Base-by-base conservation (phyloP, 2,797 vertebrate species). In the Anniella stebbinsi region DNA sequence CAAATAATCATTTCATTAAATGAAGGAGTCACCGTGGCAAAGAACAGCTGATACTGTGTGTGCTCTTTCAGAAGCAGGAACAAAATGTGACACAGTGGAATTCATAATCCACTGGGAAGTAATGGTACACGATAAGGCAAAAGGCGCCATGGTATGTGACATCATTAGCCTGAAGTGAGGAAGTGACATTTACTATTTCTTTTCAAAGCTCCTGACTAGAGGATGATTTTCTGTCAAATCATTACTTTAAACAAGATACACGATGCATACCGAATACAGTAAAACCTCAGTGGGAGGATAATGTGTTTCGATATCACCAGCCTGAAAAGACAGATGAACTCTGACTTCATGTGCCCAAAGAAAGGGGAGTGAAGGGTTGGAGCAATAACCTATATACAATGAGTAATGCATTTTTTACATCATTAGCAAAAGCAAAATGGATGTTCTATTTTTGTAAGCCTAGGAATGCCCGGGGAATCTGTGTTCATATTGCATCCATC, bases 381-480 rank as follows among this genome's bases (percentile, higher is more conserved):
- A 94, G 12, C 80, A 95, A 90, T 88, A 93, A 90, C 70, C 85
- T 91, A 25, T 80, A 57, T 84, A 91, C 21, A 83, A 84, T n/a
- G 57, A 80, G 25, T 38, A 88, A 84, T 78, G 48, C 23, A 54
- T 91, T 93, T 95, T 91, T 87, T 87, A 57, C 23, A 87, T 92
- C 80, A 89, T 94, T 96, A 94, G 1, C 63, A 87, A 93, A 93
- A 89, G 13, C 13, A 92, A 89, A 95, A 91, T 48, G 4, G 88
- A 88, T 80, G 17, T 80, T 92, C 45, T 91, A 33, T 89, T 95
- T 95, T 66, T 63, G 82, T 78, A 92, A 93, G 57, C 12, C 77
- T 45, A 88, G 25, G 87, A 91, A 94, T 15, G 91, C 51, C 0
- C 0, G 86, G 92, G 85, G 81, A 82, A 92, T 84, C 0, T 0